A percentile compares a stretch with the other conserved stretches of the same genome.
These are phyloP conservation scores for Indicator indicator DNA, from an alignment of 2,113 vertebrate species.

Conservation along the genomic window DNA sequence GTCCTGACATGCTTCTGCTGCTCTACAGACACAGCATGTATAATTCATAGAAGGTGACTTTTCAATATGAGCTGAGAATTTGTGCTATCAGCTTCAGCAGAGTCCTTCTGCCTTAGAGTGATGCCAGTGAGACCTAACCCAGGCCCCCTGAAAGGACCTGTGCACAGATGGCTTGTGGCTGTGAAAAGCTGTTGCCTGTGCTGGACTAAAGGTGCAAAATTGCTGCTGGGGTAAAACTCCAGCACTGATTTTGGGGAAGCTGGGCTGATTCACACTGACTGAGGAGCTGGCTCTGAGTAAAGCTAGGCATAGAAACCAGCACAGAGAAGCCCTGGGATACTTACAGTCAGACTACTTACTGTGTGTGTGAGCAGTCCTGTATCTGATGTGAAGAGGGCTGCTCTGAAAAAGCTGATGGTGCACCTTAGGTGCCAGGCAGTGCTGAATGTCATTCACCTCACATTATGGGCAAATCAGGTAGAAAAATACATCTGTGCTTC, in stretches of 20 bases:
- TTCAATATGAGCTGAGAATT: background rate
- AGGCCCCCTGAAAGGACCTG: background rate
- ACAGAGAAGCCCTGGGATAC: background rate
- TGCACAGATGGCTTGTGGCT: too few relatives aligned
- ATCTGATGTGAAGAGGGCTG: background rate
- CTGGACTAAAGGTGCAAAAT: background rate
- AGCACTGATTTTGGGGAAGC: background rate
- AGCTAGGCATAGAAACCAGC: background rate
- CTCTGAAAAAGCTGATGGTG: background rate
- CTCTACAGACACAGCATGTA: fast-evolving
- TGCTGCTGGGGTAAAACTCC: background rate
- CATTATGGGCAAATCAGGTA: background rate
- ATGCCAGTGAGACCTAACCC: background rate
- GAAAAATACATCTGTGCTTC: background rate
- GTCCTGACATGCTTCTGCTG: background rate
- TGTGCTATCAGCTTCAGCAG: background rate
- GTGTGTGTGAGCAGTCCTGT: background rate
- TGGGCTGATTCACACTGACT: background rate
- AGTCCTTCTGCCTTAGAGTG: fast-evolving
- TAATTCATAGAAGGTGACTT: background rate
- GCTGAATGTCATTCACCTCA: background rate
- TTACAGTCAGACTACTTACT: background rate
- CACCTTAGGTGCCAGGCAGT: background rate
- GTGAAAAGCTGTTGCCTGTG: background rate
- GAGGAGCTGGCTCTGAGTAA: background rate